Base-by-base conservation (phyloP, 2,113 vertebrate species). In the Oreochromis spilurus region DNA sequence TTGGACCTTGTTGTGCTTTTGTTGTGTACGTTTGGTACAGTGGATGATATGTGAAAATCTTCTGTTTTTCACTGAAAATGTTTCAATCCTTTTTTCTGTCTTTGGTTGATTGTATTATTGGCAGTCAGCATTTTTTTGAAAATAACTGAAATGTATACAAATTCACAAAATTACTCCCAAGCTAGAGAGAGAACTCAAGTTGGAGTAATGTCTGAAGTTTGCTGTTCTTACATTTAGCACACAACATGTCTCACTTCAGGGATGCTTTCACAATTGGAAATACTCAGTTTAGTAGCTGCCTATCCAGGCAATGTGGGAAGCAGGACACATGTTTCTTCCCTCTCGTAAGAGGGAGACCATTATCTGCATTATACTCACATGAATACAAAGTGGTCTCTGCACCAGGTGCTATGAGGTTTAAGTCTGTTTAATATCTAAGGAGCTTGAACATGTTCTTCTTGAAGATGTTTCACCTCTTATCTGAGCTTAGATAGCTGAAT, bases 381-480 rank as follows among this genome's bases (percentile, higher is more conserved):
- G 14, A 60, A 34, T 60, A 60, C 57, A 60, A 17, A 60, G 29
- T 60, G 29, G 57, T 31, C 29, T 60, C 3, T 60, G 29, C 57
- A 31, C 57, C 57, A 60, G 29, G 29, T 34, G 29, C 29, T 60
- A 62, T 5, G 58, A 60, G 58, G 1, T 62, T 36, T 38, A 65
- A 65, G 34, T 36, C 60, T 5, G 60, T 65, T 7, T 38, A 65
- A 65, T 38, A 65, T 65, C 60, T 38, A 38, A 38, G 6, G 10
- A 65, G 34, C 31, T 65, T 7, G 31, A 65, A 65, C 12, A n/a
- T 26, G 26, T 26, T 26, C 26, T 65, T 65, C 60, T 65, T 65
- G 0, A 65, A 65, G 0, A 36, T 2, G 4, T 38, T 65, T 65
- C 31, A 38, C 60, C 17, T 62, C 60, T 65, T 36, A 65, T 38